Evolutionary conservation across 2,113 vertebrate genomes (phyloP).

Genomic region (Mus spicilegus): DNA sequence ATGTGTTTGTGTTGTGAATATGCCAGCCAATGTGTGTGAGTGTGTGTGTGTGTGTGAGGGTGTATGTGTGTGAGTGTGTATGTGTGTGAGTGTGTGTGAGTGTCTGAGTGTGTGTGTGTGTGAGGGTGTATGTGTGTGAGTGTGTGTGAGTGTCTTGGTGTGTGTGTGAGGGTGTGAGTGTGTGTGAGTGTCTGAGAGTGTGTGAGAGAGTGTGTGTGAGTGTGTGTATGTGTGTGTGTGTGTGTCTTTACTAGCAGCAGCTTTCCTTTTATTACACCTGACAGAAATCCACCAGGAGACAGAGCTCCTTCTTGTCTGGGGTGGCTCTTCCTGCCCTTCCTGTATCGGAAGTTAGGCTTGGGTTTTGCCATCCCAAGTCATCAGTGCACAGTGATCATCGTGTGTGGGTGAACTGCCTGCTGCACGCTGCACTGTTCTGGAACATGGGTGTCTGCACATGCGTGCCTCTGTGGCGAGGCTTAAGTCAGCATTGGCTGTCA

Average conservation of each 20-base stretch:
- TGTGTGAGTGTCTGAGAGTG: no score
- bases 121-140: background rate
- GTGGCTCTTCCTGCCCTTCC: background rate
- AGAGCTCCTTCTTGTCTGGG: background rate
- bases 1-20: background rate
- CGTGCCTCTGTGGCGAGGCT: background rate
- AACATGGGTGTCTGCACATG: background rate
- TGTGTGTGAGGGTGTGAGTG: background rate
- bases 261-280: no score
- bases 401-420: no score
- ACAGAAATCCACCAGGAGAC: background rate
- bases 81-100: background rate
- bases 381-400: background rate
- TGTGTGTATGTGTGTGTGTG: background rate
- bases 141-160: background rate
- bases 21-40: background rate
- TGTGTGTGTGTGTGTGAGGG: background rate
- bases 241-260: background rate
- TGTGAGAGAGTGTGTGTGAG: background rate
- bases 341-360: background rate
- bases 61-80: no score
- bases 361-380: background rate
- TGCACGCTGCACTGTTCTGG: background rate
- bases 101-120: no score
- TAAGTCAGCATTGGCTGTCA: background rate